Evolutionary conservation across 2,797 vertebrate species (phyloP).

Genomic region (Semaprochilodus insignis): DNA sequence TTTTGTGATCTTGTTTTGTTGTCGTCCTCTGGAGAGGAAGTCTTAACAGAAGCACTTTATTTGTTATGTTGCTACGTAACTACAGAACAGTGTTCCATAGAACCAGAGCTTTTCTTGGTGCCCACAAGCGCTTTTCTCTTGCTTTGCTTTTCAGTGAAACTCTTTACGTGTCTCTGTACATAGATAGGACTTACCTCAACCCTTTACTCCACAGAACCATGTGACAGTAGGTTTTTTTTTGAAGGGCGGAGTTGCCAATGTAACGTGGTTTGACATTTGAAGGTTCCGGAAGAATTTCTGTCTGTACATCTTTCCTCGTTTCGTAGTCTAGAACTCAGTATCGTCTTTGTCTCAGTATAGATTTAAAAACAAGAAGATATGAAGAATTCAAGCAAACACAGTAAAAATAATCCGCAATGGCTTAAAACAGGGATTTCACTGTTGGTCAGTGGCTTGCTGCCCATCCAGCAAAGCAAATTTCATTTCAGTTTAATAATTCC

Average conservation of each 20-base stretch:
- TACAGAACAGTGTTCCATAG: slow-evolving; percentile 82
- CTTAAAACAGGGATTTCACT: slow-evolving; percentile 12
- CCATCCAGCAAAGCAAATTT: not conserved
- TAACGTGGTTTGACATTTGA: slow-evolving; percentile 33
- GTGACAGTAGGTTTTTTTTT: slow-evolving; percentile 26
- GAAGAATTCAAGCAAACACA: slow-evolving; percentile 52
- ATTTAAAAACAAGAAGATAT: slow-evolving; percentile 27
- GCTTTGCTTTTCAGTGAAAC: slow-evolving; percentile 10
- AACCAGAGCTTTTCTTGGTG: slow-evolving; percentile 45
- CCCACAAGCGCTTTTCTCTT: slow-evolving; percentile 24
- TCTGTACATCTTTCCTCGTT: slow-evolving; percentile 28
- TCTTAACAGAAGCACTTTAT: slow-evolving; percentile 97
- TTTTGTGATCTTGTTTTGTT: slow-evolving; percentile 76
- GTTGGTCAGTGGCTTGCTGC: not conserved
- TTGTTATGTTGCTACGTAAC: slow-evolving; percentile 74
- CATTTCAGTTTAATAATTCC: slow-evolving; percentile 29
- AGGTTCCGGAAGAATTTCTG: slow-evolving; percentile 26
- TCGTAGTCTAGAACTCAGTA: slow-evolving; percentile 47
- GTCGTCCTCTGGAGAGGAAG: slow-evolving; percentile 86
- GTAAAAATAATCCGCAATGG: slow-evolving; percentile 30
- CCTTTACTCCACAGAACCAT: slow-evolving; percentile 21
- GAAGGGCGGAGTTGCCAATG: slow-evolving; percentile 24
- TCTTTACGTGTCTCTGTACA: slow-evolving; percentile 30
- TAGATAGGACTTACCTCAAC: slow-evolving; percentile 44
- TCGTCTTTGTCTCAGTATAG: slow-evolving; percentile 32